phyloP scores from a whole-genome alignment of 2,797 vertebrate genomes.

The Hippoglossus hippoglossus region DNA sequence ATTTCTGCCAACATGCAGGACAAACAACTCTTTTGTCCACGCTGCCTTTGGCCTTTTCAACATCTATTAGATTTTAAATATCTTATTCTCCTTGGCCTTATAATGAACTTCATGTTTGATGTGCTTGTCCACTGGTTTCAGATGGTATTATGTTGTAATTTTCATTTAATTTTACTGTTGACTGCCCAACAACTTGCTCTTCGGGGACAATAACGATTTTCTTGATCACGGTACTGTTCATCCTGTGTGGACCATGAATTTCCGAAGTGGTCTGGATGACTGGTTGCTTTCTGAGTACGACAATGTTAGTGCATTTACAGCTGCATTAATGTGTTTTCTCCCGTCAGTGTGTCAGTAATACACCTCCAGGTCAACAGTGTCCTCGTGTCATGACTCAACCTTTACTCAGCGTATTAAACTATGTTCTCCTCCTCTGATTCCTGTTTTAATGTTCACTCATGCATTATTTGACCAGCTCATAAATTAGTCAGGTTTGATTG shows the following conservation, averaged over 20 bases:
- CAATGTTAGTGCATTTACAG: not conserved
- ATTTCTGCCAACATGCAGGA: too few relatives aligned
- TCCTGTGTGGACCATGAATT: not conserved
- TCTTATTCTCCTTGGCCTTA: too few relatives aligned
- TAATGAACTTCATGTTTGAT: too few relatives aligned
- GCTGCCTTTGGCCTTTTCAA: too few relatives aligned
- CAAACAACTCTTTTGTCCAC: too few relatives aligned
- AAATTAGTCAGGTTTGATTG: constrained; percentile 55
- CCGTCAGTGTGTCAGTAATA: constrained; percentile 10
- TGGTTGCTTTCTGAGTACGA: not conserved
- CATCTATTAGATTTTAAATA: too few relatives aligned
- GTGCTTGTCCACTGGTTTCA: too few relatives aligned
- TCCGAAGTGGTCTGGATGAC: not conserved
- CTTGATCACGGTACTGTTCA: too few relatives aligned
- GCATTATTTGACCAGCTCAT: constrained; percentile 50
- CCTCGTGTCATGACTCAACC: constrained; percentile 46
- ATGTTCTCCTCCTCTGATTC: constrained; percentile 37
- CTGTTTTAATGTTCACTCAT: constrained; percentile 57
- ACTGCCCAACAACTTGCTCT: too few relatives aligned
- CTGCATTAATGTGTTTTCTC: not conserved
- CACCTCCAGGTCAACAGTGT: constrained; percentile 19
- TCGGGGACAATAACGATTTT: too few relatives aligned
- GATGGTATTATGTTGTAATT: too few relatives aligned
- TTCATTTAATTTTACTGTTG: too few relatives aligned
- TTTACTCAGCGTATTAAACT: constrained; percentile 25